Evolutionary conservation across 2,797 vertebrate genomes (phyloP).

Genomic region (Ficedula albicollis): DNA sequence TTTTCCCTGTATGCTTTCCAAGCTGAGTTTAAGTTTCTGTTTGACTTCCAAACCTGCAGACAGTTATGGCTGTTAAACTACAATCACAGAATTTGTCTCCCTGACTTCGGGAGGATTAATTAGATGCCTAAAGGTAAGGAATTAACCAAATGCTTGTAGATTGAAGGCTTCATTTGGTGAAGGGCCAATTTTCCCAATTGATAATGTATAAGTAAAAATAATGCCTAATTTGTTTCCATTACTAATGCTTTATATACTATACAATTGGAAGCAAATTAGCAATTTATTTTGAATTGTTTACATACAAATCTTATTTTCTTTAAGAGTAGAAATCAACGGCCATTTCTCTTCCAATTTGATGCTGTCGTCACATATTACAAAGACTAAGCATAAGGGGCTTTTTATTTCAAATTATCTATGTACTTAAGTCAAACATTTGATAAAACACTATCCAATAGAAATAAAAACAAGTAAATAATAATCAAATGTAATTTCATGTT

Average conservation of each 20-base stretch:
- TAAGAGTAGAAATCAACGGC: slow-evolving; percentile 60
- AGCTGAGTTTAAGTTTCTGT: not conserved
- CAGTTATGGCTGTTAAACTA: not conserved
- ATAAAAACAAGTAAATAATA: slow-evolving; percentile 12
- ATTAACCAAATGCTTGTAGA: not conserved
- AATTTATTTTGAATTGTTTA: slow-evolving; percentile 72
- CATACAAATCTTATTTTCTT: slow-evolving; percentile 69
- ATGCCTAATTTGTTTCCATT: slow-evolving; percentile 37
- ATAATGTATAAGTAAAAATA: slow-evolving; percentile 44
- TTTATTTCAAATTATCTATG: slow-evolving; percentile 56
- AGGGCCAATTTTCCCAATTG: not conserved
- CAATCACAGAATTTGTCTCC: not conserved
- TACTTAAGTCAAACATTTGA: slow-evolving; percentile 64
- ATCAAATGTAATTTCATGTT: slow-evolving; percentile 49
- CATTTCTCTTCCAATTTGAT: slow-evolving; percentile 61
- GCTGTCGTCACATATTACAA: slow-evolving; percentile 56
- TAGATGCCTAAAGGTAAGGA: slow-evolving; percentile 29
- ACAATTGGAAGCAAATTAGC: slow-evolving; percentile 59
- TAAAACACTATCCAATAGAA: slow-evolving; percentile 51
- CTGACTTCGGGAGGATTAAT: slow-evolving; percentile 3
- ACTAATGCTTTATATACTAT: slow-evolving; percentile 42
- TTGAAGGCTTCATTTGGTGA: slow-evolving; percentile 4
- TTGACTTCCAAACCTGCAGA: not conserved
- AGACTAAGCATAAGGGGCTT: slow-evolving; percentile 33
- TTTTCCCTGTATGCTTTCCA: not conserved